These are phyloP conservation scores for Chauna torquata DNA, from an alignment of 2,113 vertebrate species.

Conservation along the genomic window DNA sequence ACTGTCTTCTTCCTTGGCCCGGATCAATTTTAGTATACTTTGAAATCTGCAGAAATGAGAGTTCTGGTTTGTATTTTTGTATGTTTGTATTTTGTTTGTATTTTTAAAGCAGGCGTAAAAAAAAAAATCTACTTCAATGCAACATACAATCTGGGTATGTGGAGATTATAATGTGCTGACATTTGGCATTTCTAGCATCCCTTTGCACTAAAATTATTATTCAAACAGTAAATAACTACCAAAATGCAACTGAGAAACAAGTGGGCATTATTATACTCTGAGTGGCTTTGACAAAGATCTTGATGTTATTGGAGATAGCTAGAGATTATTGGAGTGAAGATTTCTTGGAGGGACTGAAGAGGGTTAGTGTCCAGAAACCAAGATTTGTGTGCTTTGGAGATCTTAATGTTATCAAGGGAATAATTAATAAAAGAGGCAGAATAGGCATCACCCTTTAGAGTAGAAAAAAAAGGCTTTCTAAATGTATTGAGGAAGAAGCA, in stretches of 20 bases:
- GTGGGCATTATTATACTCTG: neutral
- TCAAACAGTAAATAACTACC: neutral
- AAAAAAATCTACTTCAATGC: neutral
- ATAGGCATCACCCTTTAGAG: neutral
- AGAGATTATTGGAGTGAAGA: neutral
- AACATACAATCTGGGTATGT: neutral
- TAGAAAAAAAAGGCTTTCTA: neutral
- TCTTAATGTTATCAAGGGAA: neutral
- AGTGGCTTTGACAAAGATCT: neutral
- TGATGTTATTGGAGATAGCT: neutral
- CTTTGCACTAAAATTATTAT: neutral
- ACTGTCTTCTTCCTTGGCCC: slow-evolving; percentile 95
- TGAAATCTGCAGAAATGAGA: slow-evolving; percentile 79
- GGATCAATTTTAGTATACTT: slow-evolving; percentile 89
- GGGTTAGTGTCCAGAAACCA: neutral
- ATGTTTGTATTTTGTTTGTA: neutral
- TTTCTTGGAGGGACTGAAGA: neutral
- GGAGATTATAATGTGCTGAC: neutral
- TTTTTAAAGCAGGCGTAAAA: neutral
- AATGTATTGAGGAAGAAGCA: neutral
- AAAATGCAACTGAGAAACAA: neutral
- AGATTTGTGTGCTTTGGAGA: neutral
- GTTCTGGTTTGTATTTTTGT: neutral
- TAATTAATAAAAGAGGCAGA: neutral
- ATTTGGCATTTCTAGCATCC: neutral